Conservation (phyloP, 2,888 invertebrate species). For the Villa cingulata region DNA sequence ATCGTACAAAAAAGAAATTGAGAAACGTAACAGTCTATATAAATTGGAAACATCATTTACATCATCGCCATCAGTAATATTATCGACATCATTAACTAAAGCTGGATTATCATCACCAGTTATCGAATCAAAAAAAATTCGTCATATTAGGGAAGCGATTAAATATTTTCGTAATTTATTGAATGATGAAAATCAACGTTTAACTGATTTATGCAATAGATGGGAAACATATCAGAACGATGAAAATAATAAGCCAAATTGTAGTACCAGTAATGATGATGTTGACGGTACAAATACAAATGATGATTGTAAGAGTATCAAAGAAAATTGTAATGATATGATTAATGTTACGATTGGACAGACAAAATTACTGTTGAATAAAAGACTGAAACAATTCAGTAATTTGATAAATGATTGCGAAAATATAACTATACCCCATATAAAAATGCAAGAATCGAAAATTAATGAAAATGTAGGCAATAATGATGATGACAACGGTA, state of each 20-base stretch:
- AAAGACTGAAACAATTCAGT: constrained; percentile 60
- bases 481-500: neutral
- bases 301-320: constrained; percentile 25
- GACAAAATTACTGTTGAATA: constrained; percentile 52
- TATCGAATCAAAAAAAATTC: constrained; percentile 7
- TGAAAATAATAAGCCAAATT: no score
- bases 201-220: constrained; percentile 34
- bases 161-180: constrained; percentile 30
- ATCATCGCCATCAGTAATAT: no score
- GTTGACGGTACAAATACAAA: no score
- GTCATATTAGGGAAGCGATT: constrained; percentile 23
- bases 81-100: neutral
- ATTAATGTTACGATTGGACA: constrained; percentile 61
- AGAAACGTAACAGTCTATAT: constrained; percentile 27
- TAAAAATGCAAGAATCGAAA: neutral
- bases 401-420: constrained; percentile 39
- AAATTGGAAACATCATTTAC: constrained; percentile 9
- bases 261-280: neutral
- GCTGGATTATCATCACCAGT: neutral
- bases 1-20: constrained; percentile 37
- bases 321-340: constrained; percentile 33
- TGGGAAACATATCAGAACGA: constrained; percentile 37
- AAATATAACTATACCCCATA: constrained; percentile 8
- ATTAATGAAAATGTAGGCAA: constrained; percentile 8
- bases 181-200: constrained; percentile 35